Evolutionary conservation across 2,888 invertebrate species (phyloP).

Genomic region (Balanococcus diminutus): DNA sequence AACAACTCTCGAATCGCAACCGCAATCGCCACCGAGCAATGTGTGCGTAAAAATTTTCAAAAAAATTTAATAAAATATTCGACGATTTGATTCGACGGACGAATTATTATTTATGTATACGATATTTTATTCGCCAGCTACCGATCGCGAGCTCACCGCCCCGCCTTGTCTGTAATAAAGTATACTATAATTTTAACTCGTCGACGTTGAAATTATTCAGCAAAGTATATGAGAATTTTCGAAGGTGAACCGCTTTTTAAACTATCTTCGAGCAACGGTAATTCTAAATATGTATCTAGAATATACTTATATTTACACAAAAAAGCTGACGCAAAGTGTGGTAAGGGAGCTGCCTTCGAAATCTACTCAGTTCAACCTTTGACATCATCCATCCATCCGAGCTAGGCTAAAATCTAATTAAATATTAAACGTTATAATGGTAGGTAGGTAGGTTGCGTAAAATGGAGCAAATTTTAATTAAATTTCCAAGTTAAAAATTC

Average conservation of each 20-base stretch:
- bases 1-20: slow-evolving; percentile 40
- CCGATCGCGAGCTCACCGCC: no score
- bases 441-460: background rate
- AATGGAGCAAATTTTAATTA: background rate
- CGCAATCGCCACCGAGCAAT: no score
- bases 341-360: background rate
- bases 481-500: background rate
- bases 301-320: background rate
- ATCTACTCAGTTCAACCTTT: background rate
- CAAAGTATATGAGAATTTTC: background rate
- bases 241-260: slow-evolving; percentile 28
- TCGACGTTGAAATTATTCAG: background rate
- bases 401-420: background rate
- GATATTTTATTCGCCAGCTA: background rate
- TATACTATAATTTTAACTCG: background rate
- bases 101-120: background rate
- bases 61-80: background rate
- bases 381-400: background rate
- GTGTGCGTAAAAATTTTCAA: background rate
- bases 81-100: background rate
- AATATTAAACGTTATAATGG: background rate
- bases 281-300: slow-evolving; percentile 1
- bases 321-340: background rate
- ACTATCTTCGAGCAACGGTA: background rate
- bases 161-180: no score